Percentiles rank a stretch among this genome's conserved stretches.
Evolutionary conservation across 2,888 invertebrate genomes (phyloP).

Genomic region (Andrena dorsata): DNA sequence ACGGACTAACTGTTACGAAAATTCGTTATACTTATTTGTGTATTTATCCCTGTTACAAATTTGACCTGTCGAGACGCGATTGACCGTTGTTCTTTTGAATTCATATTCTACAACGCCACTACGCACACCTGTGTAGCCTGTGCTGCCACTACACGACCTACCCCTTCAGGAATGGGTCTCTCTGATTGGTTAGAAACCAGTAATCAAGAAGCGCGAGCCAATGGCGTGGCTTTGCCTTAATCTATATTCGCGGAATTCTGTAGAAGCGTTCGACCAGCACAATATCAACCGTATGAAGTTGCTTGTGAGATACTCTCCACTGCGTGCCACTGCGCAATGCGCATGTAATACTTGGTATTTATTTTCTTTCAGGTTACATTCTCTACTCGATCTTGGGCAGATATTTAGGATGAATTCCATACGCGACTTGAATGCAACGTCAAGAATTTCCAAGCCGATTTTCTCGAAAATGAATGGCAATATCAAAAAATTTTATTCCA

Average conservation of each 20-base stretch:
- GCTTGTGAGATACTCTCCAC: no score
- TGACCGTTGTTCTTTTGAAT: constrained; percentile 58
- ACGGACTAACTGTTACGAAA: neutral
- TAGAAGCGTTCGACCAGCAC: no score
- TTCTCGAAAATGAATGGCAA: no score
- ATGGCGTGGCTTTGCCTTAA: neutral
- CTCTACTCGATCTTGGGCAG: no score
- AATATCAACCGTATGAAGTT: no score
- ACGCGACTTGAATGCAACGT: no score
- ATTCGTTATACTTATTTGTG: neutral
- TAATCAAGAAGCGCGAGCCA: neutral
- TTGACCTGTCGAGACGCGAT: constrained; percentile 13
- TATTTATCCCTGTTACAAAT: neutral
- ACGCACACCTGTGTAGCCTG: neutral
- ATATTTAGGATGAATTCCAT: no score
- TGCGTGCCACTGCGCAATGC: no score
- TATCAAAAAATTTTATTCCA: no score
- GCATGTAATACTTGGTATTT: no score
- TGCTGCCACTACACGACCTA: neutral
- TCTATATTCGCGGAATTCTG: neutral
- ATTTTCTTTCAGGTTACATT: no score
- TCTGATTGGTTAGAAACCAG: constrained; percentile 6
- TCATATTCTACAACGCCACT: constrained; percentile 40
- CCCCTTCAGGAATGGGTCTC: neutral
- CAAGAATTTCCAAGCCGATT: no score